These are phyloP conservation scores for Euzophera pinguis DNA, from an alignment of 2,888 invertebrate species.

Conservation along the genomic window DNA sequence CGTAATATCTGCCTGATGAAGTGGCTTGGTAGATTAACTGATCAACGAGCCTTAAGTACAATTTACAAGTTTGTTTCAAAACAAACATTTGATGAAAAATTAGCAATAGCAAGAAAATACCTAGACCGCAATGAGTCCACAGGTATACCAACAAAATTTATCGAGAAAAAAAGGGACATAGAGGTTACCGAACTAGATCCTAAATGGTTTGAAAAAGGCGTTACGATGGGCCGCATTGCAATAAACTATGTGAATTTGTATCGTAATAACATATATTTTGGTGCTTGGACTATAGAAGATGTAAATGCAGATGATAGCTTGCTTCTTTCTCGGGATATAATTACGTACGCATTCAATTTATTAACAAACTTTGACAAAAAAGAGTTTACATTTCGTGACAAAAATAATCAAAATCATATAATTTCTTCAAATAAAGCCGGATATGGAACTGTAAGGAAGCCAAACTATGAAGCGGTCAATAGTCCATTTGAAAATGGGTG, in stretches of 20 bases:
- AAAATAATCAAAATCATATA: background rate
- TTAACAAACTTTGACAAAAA: slow-evolving; percentile 32
- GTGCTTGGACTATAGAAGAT: slow-evolving; percentile 24
- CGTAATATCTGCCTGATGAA: slow-evolving; percentile 9
- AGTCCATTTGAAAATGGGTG: slow-evolving; percentile 45
- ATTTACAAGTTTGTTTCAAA: slow-evolving; percentile 10
- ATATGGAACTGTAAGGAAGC: slow-evolving; percentile 23
- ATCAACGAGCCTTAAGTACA: background rate
- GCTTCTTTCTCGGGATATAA: slow-evolving; percentile 33
- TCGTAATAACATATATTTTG: slow-evolving; percentile 15
- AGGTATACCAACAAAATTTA: slow-evolving; percentile 18
- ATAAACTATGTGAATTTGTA: slow-evolving; percentile 27
- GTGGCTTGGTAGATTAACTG: slow-evolving; percentile 14
- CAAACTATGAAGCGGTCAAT: slow-evolving; percentile 24
- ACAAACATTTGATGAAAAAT: slow-evolving; percentile 14
- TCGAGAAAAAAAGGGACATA: slow-evolving; percentile 20
- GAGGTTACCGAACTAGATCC: slow-evolving; percentile 23
- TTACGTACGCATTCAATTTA: slow-evolving; percentile 41
- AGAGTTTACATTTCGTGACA: slow-evolving; percentile 7
- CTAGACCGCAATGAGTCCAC: slow-evolving; percentile 16
- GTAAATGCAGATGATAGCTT: slow-evolving; percentile 25
- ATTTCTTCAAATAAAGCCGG: slow-evolving; percentile 1
- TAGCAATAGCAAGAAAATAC: background rate
- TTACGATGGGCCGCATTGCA: slow-evolving; percentile 24
- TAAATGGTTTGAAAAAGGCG: slow-evolving; percentile 34